A percentile compares a stretch with the other conserved stretches of the same genome.
Evolutionary conservation across 2,797 vertebrate genomes (phyloP).

Genomic region (Novumbra hubbsi): DNA sequence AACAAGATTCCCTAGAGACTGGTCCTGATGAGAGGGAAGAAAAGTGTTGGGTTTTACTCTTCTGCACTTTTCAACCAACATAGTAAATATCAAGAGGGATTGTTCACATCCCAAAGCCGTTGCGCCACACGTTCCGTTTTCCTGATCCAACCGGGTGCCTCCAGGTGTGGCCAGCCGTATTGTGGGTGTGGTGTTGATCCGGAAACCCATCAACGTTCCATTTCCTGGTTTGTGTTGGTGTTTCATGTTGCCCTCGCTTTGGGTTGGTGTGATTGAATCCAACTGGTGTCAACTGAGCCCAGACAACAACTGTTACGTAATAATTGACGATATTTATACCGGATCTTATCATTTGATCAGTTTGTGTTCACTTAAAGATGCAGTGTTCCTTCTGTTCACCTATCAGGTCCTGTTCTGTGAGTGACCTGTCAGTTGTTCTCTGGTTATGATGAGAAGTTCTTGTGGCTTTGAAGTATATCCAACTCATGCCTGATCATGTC

Average conservation of each 20-base stretch:
- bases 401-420: constrained; percentile 28
- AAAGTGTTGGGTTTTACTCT: too few relatives aligned
- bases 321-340: constrained; percentile 29
- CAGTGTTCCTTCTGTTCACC: constrained; percentile 38
- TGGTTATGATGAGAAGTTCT: neutral
- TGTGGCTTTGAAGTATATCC: too few relatives aligned
- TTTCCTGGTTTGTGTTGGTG: neutral
- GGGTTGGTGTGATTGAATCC: neutral
- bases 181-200: too few relatives aligned
- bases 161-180: too few relatives aligned
- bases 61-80: too few relatives aligned
- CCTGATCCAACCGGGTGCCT: too few relatives aligned
- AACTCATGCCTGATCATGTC: neutral
- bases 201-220: neutral
- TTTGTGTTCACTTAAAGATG: constrained; percentile 30
- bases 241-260: neutral
- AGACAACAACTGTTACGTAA: neutral
- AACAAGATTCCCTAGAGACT: neutral
- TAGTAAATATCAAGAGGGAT: too few relatives aligned
- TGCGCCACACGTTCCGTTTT: too few relatives aligned
- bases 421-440: constrained; percentile 14
- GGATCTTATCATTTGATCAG: constrained; percentile 38
- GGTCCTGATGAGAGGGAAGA: too few relatives aligned
- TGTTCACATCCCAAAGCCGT: too few relatives aligned
- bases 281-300: neutral